These are phyloP conservation scores for Limnephilus marmoratus DNA, from an alignment of 2,888 invertebrate species.

Conservation along the genomic window DNA sequence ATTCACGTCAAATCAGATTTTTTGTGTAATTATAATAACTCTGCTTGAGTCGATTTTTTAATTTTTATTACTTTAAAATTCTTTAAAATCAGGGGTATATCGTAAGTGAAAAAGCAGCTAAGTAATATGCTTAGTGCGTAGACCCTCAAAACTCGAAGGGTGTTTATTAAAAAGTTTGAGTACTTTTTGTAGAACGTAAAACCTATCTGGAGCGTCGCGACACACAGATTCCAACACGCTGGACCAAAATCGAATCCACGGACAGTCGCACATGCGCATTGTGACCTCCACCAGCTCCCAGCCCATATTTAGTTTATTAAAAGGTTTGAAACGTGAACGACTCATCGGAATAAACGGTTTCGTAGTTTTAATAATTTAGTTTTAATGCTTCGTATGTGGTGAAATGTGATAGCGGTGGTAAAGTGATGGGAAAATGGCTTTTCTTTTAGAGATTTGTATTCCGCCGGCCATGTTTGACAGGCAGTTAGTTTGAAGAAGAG, in stretches of 20 bases:
- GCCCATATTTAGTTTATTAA: not conserved
- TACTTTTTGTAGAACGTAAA: conserved; percentile 50
- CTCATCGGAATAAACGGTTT: not conserved
- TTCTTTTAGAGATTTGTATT: not conserved
- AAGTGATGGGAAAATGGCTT: not conserved
- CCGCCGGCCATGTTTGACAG: conserved; percentile 66
- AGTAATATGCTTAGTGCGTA: not conserved
- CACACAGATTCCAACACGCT: conserved; percentile 71
- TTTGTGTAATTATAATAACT: not conserved
- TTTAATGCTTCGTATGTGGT: not conserved
- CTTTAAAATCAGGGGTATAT: not conserved
- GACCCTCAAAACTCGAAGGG: not conserved
- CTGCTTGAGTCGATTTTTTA: too few species aligned
- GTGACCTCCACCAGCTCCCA: conserved; percentile 30
- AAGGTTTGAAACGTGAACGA: not conserved
- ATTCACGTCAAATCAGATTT: not conserved
- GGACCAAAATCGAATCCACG: conserved; percentile 79
- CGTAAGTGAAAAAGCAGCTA: not conserved
- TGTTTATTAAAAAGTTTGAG: conserved; percentile 19
- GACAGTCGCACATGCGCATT: conserved; percentile 74
- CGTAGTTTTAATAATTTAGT: not conserved
- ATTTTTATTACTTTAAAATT: not conserved
- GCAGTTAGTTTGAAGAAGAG: conserved; percentile 72
- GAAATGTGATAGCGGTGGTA: not conserved
- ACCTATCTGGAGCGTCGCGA: conserved; percentile 60